These are phyloP conservation scores for Gila orcuttii DNA, from an alignment of 2,113 vertebrate genomes.

Conservation along the genomic window DNA sequence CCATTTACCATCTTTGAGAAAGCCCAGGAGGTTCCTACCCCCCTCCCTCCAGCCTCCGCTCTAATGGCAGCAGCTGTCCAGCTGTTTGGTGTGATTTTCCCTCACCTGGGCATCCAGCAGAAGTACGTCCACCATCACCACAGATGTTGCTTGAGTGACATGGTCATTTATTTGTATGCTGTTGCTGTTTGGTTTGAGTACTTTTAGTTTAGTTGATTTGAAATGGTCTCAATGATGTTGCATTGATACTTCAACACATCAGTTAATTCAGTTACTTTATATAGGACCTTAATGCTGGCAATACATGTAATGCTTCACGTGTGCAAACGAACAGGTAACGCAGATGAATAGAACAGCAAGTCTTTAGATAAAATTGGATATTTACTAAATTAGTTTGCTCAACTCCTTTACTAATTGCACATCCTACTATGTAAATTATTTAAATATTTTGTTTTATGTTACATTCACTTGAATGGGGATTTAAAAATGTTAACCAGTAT, in stretches of 20 bases:
- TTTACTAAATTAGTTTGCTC: neutral
- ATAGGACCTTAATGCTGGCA: neutral
- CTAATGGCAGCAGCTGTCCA: constrained; percentile 78
- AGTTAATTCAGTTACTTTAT: neutral
- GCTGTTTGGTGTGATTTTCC: constrained; percentile 87
- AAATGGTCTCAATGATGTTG: neutral
- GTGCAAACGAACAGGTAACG: neutral
- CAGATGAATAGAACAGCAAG: neutral
- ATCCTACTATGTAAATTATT: neutral
- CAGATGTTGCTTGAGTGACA: neutral
- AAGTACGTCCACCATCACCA: constrained; percentile 73
- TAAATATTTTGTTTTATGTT: neutral
- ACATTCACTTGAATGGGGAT: neutral
- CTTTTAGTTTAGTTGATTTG: neutral
- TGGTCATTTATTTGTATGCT: neutral
- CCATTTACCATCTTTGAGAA: constrained; percentile 82
- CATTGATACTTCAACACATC: neutral
- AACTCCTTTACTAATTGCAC: neutral
- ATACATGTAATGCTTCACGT: neutral
- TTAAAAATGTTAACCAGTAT: neutral
- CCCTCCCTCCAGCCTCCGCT: constrained; percentile 78
- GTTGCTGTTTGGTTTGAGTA: neutral
- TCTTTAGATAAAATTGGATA: neutral
- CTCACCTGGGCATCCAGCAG: constrained; percentile 81
- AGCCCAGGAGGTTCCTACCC: constrained; percentile 76